Evolutionary conservation across 1,140 invertebrate genomes (phyloP), one percentile per base, ranked within the genome.

Genomic region (Pinna nobilis): DNA sequence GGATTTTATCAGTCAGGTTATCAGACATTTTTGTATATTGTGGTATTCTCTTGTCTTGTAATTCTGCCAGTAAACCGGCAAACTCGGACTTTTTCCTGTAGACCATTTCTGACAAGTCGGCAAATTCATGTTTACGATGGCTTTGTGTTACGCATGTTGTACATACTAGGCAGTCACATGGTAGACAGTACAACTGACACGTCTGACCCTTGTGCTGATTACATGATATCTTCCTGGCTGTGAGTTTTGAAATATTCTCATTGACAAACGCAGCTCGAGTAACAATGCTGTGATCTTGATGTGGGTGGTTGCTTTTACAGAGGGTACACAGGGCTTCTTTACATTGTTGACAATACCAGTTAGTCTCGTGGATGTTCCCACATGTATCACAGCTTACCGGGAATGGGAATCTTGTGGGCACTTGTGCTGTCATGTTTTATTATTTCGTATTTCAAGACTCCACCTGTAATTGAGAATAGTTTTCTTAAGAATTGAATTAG

Each of bases 181-280:
- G 33, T 30, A 59, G 18, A 3, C 55, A 59, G 32, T 59, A 33
- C 55, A 59, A 35, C 18, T 59, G 30, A 20, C 55, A 59, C 7
- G 20, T 30, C 30, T 59, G 33, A 20, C 30, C 32, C 2, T 25
- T 1, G 11, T 59, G 55, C 20, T 11, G 55, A 32, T 20, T 33
- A 59, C 28, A 35, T 59, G 30, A 59, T 59, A 33, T 59, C 55
- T n/a, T 59, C 55, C 55, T n/a, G n/a, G n/a, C n/a, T n/a, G n/a
- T n/a, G n/a, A n/a, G n/a, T n/a, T n/a, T n/a, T n/a, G n/a, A n/a
- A n/a, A 59, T n/a, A 35, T 35, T 59, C 15, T 25, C 55, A 18
- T 59, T 35, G 11, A 33, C 28, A 5, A 33, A 59, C n/a, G 30
- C 55, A 18, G 20, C 20, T 1, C 55, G 55, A 35, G 28, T 20